Percentiles rank a stretch among this genome's conserved stretches.
Conservation (phyloP, 2,888 invertebrate species). For the Tiliacea citrago region DNA sequence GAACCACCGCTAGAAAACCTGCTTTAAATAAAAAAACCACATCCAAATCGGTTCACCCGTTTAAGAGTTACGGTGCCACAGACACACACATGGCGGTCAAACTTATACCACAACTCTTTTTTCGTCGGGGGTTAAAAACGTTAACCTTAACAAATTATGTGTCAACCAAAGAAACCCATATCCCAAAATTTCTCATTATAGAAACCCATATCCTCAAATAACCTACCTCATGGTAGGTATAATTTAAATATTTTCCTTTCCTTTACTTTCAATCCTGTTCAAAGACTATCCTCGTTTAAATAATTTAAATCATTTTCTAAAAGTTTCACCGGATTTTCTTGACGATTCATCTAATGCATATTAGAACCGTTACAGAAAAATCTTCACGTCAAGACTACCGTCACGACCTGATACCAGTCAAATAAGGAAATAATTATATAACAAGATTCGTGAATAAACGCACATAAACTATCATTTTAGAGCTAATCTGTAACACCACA, state of each 20-base stretch:
- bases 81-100: too few species aligned
- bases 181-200: too few species aligned
- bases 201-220: neutral
- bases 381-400: conserved; percentile 24
- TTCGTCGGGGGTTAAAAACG: too few species aligned
- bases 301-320: neutral
- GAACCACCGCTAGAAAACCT: too few species aligned
- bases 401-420: conserved; percentile 32
- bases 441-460: conserved; percentile 29
- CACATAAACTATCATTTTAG: conserved; percentile 26
- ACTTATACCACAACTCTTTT: too few species aligned
- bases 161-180: neutral
- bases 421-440: conserved; percentile 55
- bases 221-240: neutral
- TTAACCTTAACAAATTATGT: neutral
- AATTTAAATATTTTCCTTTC: neutral
- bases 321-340: neutral
- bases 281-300: neutral
- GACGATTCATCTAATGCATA: conserved; percentile 27
- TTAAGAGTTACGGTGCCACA: too few species aligned
- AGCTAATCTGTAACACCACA: conserved; percentile 27
- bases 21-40: too few species aligned
- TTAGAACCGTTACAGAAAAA: conserved; percentile 38
- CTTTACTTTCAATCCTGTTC: neutral
- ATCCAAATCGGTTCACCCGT: too few species aligned